A percentile compares a stretch with the other conserved stretches of the same genome.
Evolutionary conservation across 2,888 invertebrate species (phyloP).

Genomic region (Drosophila imparisetae): DNA sequence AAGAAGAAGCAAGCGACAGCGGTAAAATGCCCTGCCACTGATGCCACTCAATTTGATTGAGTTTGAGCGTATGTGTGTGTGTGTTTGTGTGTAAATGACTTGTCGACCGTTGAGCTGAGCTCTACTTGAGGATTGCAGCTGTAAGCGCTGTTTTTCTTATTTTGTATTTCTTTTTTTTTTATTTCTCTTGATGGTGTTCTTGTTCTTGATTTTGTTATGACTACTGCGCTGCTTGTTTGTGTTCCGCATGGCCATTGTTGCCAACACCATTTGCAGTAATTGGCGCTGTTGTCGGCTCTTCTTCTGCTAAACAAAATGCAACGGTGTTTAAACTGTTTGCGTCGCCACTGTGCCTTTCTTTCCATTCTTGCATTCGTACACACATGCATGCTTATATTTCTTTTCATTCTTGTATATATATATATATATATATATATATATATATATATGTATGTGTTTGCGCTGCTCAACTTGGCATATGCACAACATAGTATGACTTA

Average conservation of each 20-base stretch:
- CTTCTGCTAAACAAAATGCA: slow-evolving; percentile 46
- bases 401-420: slow-evolving; percentile 19
- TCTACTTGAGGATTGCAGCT: slow-evolving; percentile 44
- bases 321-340: slow-evolving; percentile 66
- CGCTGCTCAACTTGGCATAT: slow-evolving; percentile 38
- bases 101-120: slow-evolving; percentile 20
- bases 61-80: slow-evolving; percentile 21
- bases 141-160: slow-evolving; percentile 14
- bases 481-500: slow-evolving; percentile 68
- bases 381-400: not conserved
- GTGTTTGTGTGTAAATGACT: slow-evolving; percentile 34
- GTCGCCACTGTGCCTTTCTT: slow-evolving; percentile 23
- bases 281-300: slow-evolving; percentile 51
- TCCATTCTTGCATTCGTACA: slow-evolving; percentile 34
- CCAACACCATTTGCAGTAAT: slow-evolving; percentile 75
- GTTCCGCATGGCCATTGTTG: slow-evolving; percentile 73
- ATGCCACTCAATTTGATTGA: slow-evolving; percentile 58
- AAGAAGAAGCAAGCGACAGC: slow-evolving; percentile 20
- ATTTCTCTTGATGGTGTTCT: slow-evolving; percentile 27
- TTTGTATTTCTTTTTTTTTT: slow-evolving; percentile 9
- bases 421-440: slow-evolving; percentile 6
- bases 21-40: slow-evolving; percentile 46
- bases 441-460: not conserved
- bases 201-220: slow-evolving; percentile 46
- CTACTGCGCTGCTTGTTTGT: slow-evolving; percentile 21